A percentile compares a stretch with the other conserved stretches of the same genome.
Conservation (phyloP, 2,888 invertebrate genomes). For the Chrysolina haemoptera region DNA sequence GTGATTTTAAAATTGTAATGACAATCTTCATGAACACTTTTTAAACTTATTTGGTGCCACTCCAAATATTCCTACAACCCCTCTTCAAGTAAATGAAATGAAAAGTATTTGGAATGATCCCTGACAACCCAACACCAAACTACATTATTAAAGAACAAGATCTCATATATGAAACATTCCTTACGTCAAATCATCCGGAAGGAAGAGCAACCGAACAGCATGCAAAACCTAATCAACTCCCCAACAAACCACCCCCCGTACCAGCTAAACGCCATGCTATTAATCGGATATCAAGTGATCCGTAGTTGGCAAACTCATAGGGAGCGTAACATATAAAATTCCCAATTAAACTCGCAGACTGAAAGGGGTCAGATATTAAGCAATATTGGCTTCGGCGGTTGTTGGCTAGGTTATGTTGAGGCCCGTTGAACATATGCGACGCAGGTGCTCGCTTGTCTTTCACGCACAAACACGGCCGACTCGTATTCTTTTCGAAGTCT, state of each 20-base stretch:
- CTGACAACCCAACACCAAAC: background rate
- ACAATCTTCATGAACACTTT: too few relatives aligned
- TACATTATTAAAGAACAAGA: background rate
- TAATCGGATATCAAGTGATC: slow-evolving; percentile 15
- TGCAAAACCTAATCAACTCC: background rate
- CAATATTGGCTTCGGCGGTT: slow-evolving; percentile 45
- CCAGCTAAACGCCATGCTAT: background rate
- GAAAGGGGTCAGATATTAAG: slow-evolving; percentile 48
- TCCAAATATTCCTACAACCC: too few relatives aligned
- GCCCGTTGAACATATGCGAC: slow-evolving; percentile 52
- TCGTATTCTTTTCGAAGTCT: slow-evolving; percentile 21
- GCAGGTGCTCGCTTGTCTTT: slow-evolving; percentile 51
- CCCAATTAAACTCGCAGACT: slow-evolving; percentile 41
- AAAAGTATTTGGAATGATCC: too few relatives aligned
- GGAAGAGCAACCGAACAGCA: background rate
- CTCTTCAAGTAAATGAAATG: too few relatives aligned
- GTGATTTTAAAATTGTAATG: too few relatives aligned
- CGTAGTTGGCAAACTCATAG: background rate
- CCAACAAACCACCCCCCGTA: background rate
- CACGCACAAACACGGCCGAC: slow-evolving; percentile 23
- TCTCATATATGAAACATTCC: background rate
- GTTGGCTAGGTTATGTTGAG: slow-evolving; percentile 48
- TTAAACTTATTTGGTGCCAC: too few relatives aligned
- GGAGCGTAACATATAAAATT: slow-evolving; percentile 27
- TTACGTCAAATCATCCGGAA: background rate